These are phyloP conservation scores for Brachypterus glaber DNA, from an alignment of 2,888 invertebrate genomes.

Conservation along the genomic window DNA sequence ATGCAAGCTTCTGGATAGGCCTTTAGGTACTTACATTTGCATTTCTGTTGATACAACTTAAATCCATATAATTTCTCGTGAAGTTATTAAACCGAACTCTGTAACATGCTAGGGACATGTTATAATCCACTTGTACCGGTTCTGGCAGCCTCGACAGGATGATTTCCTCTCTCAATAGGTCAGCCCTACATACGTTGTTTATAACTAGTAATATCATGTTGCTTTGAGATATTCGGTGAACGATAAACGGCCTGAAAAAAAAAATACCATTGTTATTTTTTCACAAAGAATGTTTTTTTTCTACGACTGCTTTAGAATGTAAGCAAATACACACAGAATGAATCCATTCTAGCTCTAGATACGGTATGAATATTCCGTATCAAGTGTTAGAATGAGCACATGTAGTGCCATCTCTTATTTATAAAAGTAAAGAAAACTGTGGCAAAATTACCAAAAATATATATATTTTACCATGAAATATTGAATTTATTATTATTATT, in stretches of 20 bases:
- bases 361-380: too few species aligned
- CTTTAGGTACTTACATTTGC: conserved; percentile 52
- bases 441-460: too few species aligned
- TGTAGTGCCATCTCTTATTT: too few species aligned
- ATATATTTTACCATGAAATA: too few species aligned
- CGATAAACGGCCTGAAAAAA: conserved; percentile 55
- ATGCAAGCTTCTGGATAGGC: too few species aligned
- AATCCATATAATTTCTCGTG: conserved; percentile 56
- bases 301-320: too few species aligned
- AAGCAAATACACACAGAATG: too few species aligned
- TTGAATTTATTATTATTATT: too few species aligned
- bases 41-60: conserved; percentile 70
- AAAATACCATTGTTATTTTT: not conserved
- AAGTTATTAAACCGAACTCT: conserved; percentile 43
- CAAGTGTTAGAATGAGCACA: too few species aligned
- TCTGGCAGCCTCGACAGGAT: conserved; percentile 21
- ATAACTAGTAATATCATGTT: conserved; percentile 73
- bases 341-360: too few species aligned
- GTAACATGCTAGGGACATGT: conserved; percentile 40
- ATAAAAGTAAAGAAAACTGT: too few species aligned
- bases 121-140: conserved; percentile 37
- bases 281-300: too few species aligned
- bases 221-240: conserved; percentile 65
- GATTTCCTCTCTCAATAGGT: conserved; percentile 17
- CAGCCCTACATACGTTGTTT: conserved; percentile 49